phyloP scores from a whole-genome alignment of 2,888 invertebrate genomes.

The Pristionchus maxplancki region DNA sequence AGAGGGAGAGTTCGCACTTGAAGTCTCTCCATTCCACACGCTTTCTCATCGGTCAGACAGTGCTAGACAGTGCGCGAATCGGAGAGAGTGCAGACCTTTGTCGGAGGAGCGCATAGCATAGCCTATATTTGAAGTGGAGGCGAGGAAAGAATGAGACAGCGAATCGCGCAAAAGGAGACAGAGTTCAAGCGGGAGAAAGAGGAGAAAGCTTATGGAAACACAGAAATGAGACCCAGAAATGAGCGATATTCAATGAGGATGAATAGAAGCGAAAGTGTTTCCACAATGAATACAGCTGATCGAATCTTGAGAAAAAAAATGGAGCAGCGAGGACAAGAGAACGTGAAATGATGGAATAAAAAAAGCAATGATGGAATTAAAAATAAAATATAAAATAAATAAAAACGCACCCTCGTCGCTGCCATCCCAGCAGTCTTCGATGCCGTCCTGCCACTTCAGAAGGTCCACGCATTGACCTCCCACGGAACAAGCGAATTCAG shows the following conservation, averaged over 20 bases:
- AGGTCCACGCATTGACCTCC: conserved; percentile 62
- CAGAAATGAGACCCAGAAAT: too few species aligned
- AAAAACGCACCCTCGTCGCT: conserved; percentile 70
- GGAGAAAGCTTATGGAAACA: too few species aligned
- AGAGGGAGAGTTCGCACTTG: conserved; percentile 36
- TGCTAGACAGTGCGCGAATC: background rate
- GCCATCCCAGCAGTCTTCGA: conserved; percentile 74
- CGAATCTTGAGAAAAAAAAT: background rate
- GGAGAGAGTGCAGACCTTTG: background rate
- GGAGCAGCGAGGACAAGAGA: background rate
- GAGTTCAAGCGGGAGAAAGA: conserved; percentile 1
- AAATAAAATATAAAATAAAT: background rate
- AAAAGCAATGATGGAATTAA: background rate
- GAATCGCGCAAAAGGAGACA: background rate
- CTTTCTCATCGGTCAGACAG: background rate
- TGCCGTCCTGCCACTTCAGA: conserved; percentile 70
- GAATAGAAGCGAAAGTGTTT: background rate
- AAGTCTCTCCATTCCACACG: background rate
- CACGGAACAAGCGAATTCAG: conserved; percentile 59
- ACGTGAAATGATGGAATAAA: background rate
- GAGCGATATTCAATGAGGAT: background rate
- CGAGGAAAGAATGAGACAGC: background rate
- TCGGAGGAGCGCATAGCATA: background rate
- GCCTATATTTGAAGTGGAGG: conserved; percentile 39
- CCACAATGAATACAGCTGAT: background rate